Conservation (phyloP, 2,888 invertebrate species). For the Tortricodes alternella region DNA sequence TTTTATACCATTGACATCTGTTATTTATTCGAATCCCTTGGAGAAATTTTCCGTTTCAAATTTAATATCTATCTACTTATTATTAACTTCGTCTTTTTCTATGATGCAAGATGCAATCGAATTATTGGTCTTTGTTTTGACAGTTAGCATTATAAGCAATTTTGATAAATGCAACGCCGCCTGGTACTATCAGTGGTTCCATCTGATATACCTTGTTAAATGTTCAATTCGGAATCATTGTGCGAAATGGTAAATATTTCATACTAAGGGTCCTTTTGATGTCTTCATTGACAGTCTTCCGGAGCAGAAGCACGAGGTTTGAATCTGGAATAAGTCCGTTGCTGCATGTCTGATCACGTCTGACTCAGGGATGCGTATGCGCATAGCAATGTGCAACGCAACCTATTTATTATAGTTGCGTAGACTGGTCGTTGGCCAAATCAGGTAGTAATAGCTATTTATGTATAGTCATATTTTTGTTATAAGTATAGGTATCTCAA, state of each 20-base stretch:
- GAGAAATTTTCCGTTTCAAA: neutral
- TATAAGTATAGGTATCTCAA: no score
- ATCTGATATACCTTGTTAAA: neutral
- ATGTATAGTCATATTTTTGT: no score
- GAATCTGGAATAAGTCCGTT: constrained; percentile 32
- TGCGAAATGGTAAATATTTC: constrained; percentile 5
- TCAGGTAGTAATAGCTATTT: neutral
- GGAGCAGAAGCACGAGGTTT: constrained; percentile 32
- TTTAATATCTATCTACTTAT: no score
- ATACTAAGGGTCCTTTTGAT: constrained; percentile 17
- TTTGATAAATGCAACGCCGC: neutral
- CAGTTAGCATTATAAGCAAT: neutral
- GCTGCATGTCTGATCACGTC: constrained; percentile 48
- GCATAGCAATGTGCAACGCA: constrained; percentile 39
- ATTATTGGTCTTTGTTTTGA: neutral
- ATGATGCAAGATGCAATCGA: neutral
- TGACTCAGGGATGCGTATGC: constrained; percentile 44
- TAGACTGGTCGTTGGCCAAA: neutral
- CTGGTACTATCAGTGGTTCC: neutral
- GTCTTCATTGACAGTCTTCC: constrained; percentile 40
- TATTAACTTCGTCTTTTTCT: neutral
- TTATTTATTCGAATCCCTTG: neutral
- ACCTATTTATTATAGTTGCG: constrained; percentile 9
- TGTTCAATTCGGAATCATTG: neutral
- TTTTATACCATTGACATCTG: neutral